phyloP scores from a whole-genome alignment of 2,113 vertebrate genomes.

The Tapirus terrestris region DNA sequence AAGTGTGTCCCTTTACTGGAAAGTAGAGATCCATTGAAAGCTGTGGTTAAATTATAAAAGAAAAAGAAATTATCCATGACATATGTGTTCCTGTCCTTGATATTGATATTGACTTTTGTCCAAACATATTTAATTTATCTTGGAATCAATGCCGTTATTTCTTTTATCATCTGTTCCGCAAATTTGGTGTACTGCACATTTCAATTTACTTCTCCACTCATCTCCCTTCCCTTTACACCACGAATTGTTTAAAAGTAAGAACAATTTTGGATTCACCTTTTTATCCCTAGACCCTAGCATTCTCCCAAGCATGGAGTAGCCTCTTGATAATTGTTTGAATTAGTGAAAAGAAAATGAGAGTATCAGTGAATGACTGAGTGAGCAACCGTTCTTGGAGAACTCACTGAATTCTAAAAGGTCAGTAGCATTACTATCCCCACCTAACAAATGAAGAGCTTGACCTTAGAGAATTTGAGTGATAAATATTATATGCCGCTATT shows the following conservation, averaged over 20 bases:
- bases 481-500: neutral
- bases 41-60: constrained; percentile 41
- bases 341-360: neutral
- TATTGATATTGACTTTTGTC: constrained; percentile 55
- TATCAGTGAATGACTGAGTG: neutral
- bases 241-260: neutral
- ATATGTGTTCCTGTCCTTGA: constrained; percentile 33
- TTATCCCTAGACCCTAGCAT: neutral
- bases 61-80: constrained; percentile 45
- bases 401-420: neutral
- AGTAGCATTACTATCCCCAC: neutral
- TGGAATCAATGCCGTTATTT: constrained; percentile 49
- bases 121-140: constrained; percentile 56
- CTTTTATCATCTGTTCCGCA: constrained; percentile 53
- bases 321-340: neutral
- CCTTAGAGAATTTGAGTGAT: neutral
- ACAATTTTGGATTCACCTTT: neutral
- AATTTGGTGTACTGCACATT: constrained; percentile 27
- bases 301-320: neutral
- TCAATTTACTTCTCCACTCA: constrained; percentile 11
- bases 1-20: neutral
- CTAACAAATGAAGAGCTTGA: neutral
- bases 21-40: neutral
- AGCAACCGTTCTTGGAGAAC: neutral
- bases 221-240: neutral